Evolutionary conservation across 1,140 invertebrate genomes (phyloP).

Genomic region (Tetragonula clypearis): DNA sequence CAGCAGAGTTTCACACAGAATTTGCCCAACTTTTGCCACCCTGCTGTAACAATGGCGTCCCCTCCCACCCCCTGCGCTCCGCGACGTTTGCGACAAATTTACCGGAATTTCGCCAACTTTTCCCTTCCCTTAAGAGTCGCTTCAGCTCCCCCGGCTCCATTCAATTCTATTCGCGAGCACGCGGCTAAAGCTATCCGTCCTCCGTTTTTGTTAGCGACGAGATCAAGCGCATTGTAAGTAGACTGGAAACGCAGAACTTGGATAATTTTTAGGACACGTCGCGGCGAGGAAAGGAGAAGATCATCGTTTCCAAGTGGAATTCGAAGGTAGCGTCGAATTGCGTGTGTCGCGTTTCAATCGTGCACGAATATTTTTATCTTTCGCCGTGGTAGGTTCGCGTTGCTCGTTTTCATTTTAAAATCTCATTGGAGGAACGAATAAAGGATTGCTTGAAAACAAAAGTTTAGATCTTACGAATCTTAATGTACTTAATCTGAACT

Average conservation of each 20-base stretch:
- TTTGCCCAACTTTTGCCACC: neutral
- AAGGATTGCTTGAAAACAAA: no score
- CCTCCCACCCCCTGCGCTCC: neutral
- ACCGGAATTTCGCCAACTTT: neutral
- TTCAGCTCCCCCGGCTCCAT: neutral
- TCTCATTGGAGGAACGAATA: no score
- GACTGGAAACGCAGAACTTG: neutral
- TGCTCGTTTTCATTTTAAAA: no score
- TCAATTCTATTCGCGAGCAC: slow-evolving; percentile 1
- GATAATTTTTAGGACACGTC: neutral
- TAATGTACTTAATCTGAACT: no score
- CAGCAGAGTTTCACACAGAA: neutral
- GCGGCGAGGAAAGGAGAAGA: neutral
- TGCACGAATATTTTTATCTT: no score
- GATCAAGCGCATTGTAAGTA: neutral
- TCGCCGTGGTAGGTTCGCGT: no score
- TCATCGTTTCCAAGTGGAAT: no score
- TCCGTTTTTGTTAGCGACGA: neutral
- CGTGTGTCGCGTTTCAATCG: no score
- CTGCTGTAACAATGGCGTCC: neutral
- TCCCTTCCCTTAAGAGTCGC: neutral
- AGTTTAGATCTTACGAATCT: no score
- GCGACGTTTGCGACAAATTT: slow-evolving; percentile 4
- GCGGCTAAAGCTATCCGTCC: neutral
- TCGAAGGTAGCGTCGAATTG: no score